Conservation (phyloP, 1,140 invertebrate species). For the Monochamus saltuarius region DNA sequence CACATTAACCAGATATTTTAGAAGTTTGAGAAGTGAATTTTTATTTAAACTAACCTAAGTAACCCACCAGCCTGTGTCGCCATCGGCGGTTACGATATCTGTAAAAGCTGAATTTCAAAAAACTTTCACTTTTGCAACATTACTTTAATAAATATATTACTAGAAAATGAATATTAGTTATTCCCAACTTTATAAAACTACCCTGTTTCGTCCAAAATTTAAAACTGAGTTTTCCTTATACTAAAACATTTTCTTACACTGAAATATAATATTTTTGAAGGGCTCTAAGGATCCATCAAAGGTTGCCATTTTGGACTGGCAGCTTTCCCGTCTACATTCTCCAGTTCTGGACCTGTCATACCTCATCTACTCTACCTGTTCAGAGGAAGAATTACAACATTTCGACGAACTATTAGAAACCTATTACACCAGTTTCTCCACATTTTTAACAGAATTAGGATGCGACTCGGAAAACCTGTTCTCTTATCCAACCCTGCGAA, state of each 20-base stretch:
- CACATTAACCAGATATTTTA: background rate
- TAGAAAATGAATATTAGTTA: too few relatives aligned
- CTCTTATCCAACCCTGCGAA: conserved; percentile 50
- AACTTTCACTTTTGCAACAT: too few relatives aligned
- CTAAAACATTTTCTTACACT: too few relatives aligned
- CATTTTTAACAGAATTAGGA: conserved; percentile 49
- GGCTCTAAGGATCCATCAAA: conserved; percentile 18
- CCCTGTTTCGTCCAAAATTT: too few relatives aligned
- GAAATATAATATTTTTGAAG: conserved; percentile 10
- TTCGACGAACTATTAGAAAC: conserved; percentile 54
- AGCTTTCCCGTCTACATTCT: conserved; percentile 57
- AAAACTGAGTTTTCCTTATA: too few relatives aligned
- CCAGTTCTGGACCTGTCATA: conserved; percentile 61
- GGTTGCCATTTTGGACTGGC: conserved; percentile 57
- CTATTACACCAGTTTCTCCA: conserved; percentile 56
- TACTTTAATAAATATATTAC: too few relatives aligned
- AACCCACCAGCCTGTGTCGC: too few relatives aligned
- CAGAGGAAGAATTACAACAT: conserved; percentile 51
- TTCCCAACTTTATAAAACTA: too few relatives aligned
- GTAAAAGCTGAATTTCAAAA: too few relatives aligned
- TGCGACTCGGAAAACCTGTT: conserved; percentile 52
- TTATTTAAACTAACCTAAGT: too few relatives aligned
- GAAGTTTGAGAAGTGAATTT: background rate
- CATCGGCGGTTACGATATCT: too few relatives aligned
- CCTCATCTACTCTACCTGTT: conserved; percentile 58